Conservation (phyloP, 2,888 invertebrate genomes). For the Litoditis marina region DNA sequence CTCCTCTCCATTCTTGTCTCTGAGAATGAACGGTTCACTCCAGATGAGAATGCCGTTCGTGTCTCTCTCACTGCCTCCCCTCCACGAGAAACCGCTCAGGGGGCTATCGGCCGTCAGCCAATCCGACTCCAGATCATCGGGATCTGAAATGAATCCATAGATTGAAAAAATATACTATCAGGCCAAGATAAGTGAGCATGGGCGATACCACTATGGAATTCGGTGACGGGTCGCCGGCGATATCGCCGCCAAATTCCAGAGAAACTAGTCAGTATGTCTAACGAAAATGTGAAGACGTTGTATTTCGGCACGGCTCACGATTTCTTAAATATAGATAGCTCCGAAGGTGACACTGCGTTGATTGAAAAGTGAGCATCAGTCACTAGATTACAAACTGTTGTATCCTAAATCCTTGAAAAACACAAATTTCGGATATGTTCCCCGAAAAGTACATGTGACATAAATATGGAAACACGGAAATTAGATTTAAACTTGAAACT, state of each 20-base stretch:
- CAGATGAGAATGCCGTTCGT: conserved; percentile 50
- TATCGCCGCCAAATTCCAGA: background rate
- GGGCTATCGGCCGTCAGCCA: conserved; percentile 40
- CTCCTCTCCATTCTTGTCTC: conserved; percentile 46
- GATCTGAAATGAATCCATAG: background rate
- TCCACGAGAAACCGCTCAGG: conserved; percentile 49
- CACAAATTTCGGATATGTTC: background rate
- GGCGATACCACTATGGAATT: no score
- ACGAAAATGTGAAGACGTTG: no score
- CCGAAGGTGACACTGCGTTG: no score
- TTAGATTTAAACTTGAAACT: background rate
- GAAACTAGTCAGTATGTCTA: no score
- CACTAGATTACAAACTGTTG: no score
- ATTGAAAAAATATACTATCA: background rate
- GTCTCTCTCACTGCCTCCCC: conserved; percentile 45
- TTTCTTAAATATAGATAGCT: no score
- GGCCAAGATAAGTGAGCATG: no score
- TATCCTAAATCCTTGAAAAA: no score
- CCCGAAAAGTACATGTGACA: no score
- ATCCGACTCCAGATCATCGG: conserved; percentile 17
- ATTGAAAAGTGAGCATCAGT: no score
- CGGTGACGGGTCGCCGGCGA: no score
- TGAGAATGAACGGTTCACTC: conserved; percentile 45
- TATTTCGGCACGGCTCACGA: no score
- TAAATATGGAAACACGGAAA: background rate